phyloP scores from a whole-genome alignment of 2,888 invertebrate species.

The Caenorhabditis sinica region DNA sequence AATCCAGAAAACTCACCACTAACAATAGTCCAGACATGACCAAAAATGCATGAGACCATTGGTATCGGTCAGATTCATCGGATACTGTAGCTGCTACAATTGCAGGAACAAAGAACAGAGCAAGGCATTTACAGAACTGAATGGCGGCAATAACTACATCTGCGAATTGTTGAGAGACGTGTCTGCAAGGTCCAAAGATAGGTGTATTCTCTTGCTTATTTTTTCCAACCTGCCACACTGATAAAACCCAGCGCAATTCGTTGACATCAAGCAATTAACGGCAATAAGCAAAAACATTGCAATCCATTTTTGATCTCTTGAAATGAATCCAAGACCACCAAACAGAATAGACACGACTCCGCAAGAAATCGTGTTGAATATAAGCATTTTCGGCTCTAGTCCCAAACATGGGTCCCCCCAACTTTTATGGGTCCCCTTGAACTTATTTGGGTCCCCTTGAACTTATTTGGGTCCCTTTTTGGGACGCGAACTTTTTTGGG shows the following conservation, averaged over 20 bases:
- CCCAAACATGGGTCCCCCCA: too few species aligned
- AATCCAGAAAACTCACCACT: conserved; percentile 24
- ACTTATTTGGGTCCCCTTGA: too few species aligned
- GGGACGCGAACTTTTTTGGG: too few species aligned
- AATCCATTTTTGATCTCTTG: conserved; percentile 43
- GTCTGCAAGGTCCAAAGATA: not conserved
- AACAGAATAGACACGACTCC: conserved; percentile 58
- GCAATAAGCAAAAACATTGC: conserved; percentile 51
- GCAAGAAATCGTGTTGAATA: conserved; percentile 61
- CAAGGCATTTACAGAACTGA: conserved; percentile 63
- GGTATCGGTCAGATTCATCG: conserved; percentile 35
- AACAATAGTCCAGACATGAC: conserved; percentile 51
- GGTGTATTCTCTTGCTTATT: too few species aligned
- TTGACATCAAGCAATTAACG: conserved; percentile 54
- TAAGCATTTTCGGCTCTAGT: too few species aligned
- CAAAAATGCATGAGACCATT: conserved; percentile 55
- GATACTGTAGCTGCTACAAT: conserved; percentile 48
- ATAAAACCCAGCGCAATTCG: conserved; percentile 62
- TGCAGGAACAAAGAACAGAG: conserved; percentile 59
- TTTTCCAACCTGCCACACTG: conserved; percentile 49
- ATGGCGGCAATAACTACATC: conserved; percentile 62
- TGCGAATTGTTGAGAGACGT: conserved; percentile 62
- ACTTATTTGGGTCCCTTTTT: too few species aligned
- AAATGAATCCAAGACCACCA: conserved; percentile 50
- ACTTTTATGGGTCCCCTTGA: too few species aligned